phyloP scores from a whole-genome alignment of 2,888 invertebrate genomes.

The Alloscopus bannaensis region DNA sequence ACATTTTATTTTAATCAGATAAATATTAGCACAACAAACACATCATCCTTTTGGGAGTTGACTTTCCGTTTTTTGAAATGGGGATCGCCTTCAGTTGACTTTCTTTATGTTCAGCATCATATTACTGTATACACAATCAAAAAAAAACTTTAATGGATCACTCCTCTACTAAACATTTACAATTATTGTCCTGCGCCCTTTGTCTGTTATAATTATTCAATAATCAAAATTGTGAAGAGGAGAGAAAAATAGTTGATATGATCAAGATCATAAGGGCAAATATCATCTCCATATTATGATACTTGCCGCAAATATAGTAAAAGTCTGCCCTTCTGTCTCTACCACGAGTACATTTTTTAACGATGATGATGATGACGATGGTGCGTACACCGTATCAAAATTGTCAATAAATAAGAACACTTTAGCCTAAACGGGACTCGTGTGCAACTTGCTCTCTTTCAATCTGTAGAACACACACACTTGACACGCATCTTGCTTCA shows the following conservation, averaged over 20 bases:
- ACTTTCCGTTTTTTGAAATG: slow-evolving; percentile 23
- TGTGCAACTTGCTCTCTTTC: background rate
- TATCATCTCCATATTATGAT: background rate
- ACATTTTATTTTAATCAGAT: slow-evolving; percentile 18
- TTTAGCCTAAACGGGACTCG: slow-evolving; percentile 1
- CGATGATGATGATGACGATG: background rate
- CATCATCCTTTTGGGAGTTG: slow-evolving; percentile 11
- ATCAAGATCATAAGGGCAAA: background rate
- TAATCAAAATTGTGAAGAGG: slow-evolving; percentile 3
- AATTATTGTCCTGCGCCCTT: slow-evolving; percentile 6
- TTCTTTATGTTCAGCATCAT: background rate
- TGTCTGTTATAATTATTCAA: slow-evolving; percentile 15
- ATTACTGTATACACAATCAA: too few species aligned
- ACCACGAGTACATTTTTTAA: background rate
- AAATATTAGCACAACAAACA: slow-evolving; percentile 4
- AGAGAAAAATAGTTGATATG: slow-evolving; percentile 6
- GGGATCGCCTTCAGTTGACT: slow-evolving; percentile 16
- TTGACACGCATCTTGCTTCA: slow-evolving; percentile 16
- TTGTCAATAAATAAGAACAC: slow-evolving; percentile 25
- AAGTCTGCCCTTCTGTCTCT: background rate
- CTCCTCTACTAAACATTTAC: too few species aligned
- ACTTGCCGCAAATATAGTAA: background rate
- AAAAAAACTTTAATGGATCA: background rate
- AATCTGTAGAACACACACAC: background rate
- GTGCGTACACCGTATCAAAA: slow-evolving; percentile 16